A percentile compares a stretch with the other conserved stretches of the same genome.
Conservation (phyloP, 1,140 invertebrate species). For the Zaprionus nigranus region DNA sequence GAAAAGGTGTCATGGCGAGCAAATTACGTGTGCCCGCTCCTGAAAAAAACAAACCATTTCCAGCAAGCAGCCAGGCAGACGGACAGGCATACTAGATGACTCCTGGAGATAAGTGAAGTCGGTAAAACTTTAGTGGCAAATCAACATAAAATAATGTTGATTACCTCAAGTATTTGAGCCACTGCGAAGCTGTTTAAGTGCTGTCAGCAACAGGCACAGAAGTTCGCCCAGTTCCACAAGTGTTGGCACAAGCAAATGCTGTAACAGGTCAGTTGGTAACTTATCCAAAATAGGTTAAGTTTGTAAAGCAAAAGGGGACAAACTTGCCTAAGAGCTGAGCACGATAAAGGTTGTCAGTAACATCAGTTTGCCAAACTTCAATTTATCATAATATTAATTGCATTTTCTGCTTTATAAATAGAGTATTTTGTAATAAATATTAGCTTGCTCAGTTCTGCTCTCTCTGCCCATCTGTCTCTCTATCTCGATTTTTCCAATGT, state of each 20-base stretch:
- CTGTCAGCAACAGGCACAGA: slow-evolving; percentile 70
- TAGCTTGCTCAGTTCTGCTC: no score
- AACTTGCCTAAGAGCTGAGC: slow-evolving; percentile 3
- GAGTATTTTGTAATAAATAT: not conserved
- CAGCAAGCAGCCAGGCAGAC: not conserved
- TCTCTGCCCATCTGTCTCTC: not conserved
- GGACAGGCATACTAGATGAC: slow-evolving; percentile 36
- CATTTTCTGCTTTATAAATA: not conserved
- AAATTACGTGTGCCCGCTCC: slow-evolving; percentile 50
- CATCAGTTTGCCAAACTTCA: not conserved
- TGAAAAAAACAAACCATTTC: slow-evolving; percentile 45
- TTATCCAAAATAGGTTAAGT: slow-evolving; percentile 1
- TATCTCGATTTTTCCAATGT: not conserved
- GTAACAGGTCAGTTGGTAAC: not conserved
- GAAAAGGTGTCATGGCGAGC: slow-evolving; percentile 48
- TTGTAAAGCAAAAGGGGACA: not conserved
- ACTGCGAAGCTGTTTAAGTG: slow-evolving; percentile 43
- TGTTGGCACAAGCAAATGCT: slow-evolving; percentile 35
- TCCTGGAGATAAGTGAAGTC: slow-evolving; percentile 60
- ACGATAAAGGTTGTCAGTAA: not conserved
- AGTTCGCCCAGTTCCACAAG: slow-evolving; percentile 54
- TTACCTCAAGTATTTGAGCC: slow-evolving; percentile 58
- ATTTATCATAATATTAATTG: not conserved
- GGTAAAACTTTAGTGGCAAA: slow-evolving; percentile 78
- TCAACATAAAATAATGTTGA: slow-evolving; percentile 74